Evolutionary conservation across 2,797 vertebrate genomes (phyloP).

Genomic region (Phalloptychus januarius): DNA sequence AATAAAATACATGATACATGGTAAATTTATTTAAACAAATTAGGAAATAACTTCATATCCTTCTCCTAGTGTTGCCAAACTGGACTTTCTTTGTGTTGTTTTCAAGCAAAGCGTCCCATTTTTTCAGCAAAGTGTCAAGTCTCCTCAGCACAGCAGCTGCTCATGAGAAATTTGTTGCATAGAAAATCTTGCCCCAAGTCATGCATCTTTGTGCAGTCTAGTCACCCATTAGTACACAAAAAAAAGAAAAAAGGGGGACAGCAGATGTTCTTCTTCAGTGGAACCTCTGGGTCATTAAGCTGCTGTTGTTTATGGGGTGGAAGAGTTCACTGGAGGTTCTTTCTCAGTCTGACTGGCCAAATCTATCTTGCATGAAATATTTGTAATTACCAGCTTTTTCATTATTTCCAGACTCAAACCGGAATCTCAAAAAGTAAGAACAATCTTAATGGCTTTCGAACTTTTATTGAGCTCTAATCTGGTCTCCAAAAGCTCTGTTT

Average conservation of each 20-base stretch:
- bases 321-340: slow-evolving; percentile 39
- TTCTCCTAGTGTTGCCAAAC: background rate
- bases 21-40: background rate
- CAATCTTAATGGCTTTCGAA: slow-evolving; percentile 34
- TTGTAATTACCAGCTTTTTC: slow-evolving; percentile 46
- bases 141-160: slow-evolving; percentile 19
- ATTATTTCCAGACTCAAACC: slow-evolving; percentile 31
- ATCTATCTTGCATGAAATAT: slow-evolving; percentile 33
- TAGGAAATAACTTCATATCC: background rate
- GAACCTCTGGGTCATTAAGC: slow-evolving; percentile 60
- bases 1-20: background rate
- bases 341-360: slow-evolving; percentile 22
- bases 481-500: background rate
- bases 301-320: slow-evolving; percentile 43
- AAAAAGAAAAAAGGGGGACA: slow-evolving; percentile 12
- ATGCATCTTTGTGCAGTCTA: background rate
- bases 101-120: background rate
- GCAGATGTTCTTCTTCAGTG: slow-evolving; percentile 42
- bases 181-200: background rate
- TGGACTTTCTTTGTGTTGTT: background rate
- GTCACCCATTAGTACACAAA: slow-evolving; percentile 11
- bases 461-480: background rate
- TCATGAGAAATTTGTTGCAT: slow-evolving; percentile 6
- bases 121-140: background rate
- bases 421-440: slow-evolving; percentile 35